Evolutionary conservation across 1,140 invertebrate genomes (phyloP).

Genomic region (Diabrotica virgifera): DNA sequence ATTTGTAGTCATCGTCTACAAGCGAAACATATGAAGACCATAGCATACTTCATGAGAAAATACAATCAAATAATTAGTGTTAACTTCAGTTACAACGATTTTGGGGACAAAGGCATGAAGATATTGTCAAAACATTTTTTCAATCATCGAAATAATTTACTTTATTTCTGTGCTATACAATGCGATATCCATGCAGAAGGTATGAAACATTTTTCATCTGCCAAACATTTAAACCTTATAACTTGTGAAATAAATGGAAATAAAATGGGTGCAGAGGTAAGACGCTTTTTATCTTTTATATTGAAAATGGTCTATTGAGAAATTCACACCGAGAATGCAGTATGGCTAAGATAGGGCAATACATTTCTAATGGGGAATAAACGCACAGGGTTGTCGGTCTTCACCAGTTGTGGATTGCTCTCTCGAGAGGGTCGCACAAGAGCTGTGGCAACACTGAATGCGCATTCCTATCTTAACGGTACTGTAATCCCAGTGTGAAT

Average conservation of each 20-base stretch:
- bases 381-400: too few species aligned
- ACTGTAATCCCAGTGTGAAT: too few species aligned
- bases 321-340: too few species aligned
- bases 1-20: conserved; percentile 45
- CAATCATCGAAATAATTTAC: conserved; percentile 43
- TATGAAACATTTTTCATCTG: conserved; percentile 31
- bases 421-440: too few species aligned
- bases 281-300: too few species aligned
- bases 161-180: conserved; percentile 54
- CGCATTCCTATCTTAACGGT: too few species aligned
- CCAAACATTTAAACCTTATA: conserved; percentile 47
- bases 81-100: conserved; percentile 55
- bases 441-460: too few species aligned
- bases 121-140: conserved; percentile 44
- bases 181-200: conserved; percentile 51
- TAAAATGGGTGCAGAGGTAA: conserved; percentile 46
- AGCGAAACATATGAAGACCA: conserved; percentile 50
- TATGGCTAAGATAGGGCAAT: too few species aligned
- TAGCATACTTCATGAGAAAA: conserved; percentile 50
- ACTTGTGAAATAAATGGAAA: conserved; percentile 51
- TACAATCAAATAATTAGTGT: conserved; percentile 50
- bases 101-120: conserved; percentile 53
- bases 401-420: too few species aligned
- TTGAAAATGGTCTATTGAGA: too few species aligned
- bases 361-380: too few species aligned